Base-by-base conservation (phyloP, 2,888 invertebrate species). In the Timema cristinae region DNA sequence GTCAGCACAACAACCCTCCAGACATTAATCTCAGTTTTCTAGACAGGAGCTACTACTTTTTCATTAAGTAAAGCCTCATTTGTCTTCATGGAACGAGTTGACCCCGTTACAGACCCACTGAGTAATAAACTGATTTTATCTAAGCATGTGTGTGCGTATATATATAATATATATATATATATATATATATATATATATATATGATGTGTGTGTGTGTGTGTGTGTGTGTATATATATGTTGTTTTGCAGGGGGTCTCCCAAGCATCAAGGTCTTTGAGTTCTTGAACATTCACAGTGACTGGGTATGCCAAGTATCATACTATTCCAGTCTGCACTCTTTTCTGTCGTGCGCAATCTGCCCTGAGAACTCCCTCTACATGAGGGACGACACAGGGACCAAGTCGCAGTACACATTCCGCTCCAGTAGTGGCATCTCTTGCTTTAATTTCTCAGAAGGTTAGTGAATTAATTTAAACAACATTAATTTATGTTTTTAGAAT, bases 271-370 rank as follows among this genome's bases (percentile, higher is more conserved):
- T 88, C n/a, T 79, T 80, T 74, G 89, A 89, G 81, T 84, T 87
- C 77, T 80, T 79, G 10, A 83, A 84, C 67, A 81, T 89, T 63
- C 92, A 92, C 80, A 80, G 81, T 6, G 89, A 91, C 78, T 88
- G 91, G 86, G 88, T 93, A 71, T 86, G 88, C 8, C 89, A 91
- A 80, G 89, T 93, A 66, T 85, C 85, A 72, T 93, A 86, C 82
- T 90, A 90, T 77, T 83, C 85, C 54, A 85, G 86, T 71, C 83
- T 92, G 77, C 87, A 89, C 79, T 86, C 88, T 76, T 85, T 92
- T 67, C 85, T 93, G 13, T 91, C 92, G 0, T 90, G 90, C 76
- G 87, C 90, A 69, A 87, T 88, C 72, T 87, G 88, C 72, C 78
- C 79, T 0, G 77, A 83, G 80, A 83, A 85, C 59, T 83, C 90